Evolutionary conservation across 2,113 vertebrate genomes (phyloP).

Genomic region (Trinectes maculatus): DNA sequence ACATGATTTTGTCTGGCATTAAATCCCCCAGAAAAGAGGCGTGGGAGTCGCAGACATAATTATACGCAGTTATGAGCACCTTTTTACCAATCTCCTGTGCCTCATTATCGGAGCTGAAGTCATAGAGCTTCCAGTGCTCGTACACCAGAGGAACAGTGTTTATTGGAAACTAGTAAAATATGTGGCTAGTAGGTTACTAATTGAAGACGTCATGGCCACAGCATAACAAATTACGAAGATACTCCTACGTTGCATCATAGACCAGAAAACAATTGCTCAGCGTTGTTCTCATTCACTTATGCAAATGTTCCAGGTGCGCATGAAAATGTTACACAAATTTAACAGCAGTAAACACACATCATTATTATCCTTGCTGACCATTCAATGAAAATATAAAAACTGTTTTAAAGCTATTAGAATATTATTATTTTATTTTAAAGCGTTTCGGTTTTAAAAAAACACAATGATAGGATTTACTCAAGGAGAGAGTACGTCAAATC

Average conservation of each 20-base stretch:
- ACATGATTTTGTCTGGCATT: slow-evolving; percentile 69
- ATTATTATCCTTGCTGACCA: slow-evolving; percentile 14
- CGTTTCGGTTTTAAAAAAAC: not conserved
- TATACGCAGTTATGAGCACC: slow-evolving; percentile 74
- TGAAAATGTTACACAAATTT: slow-evolving; percentile 38
- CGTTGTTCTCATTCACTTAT: slow-evolving; percentile 42
- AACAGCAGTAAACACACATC: slow-evolving; percentile 28
- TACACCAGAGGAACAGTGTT: slow-evolving; percentile 48
- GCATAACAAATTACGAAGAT: slow-evolving; percentile 21
- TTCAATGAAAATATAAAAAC: too few relatives aligned
- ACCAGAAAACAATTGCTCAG: slow-evolving; percentile 16
- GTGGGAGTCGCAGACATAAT: slow-evolving; percentile 69
- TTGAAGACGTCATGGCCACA: slow-evolving; percentile 53
- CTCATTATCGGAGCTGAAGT: slow-evolving; percentile 66
- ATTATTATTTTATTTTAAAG: slow-evolving; percentile 16
- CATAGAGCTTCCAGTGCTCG: slow-evolving; percentile 35
- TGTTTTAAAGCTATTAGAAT: slow-evolving; percentile 32
- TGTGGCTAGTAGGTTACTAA: slow-evolving; percentile 58
- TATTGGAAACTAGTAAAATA: slow-evolving; percentile 65
- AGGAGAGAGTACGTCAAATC: not conserved
- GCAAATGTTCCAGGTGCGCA: slow-evolving; percentile 15
- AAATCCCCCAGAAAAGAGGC: slow-evolving; percentile 70
- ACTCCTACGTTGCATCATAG: slow-evolving; percentile 15
- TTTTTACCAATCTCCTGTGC: slow-evolving; percentile 74
- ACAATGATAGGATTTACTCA: slow-evolving; percentile 19